These are phyloP conservation scores for Tamias sibiricus DNA, from an alignment of 2,113 vertebrate genomes.

Conservation along the genomic window DNA sequence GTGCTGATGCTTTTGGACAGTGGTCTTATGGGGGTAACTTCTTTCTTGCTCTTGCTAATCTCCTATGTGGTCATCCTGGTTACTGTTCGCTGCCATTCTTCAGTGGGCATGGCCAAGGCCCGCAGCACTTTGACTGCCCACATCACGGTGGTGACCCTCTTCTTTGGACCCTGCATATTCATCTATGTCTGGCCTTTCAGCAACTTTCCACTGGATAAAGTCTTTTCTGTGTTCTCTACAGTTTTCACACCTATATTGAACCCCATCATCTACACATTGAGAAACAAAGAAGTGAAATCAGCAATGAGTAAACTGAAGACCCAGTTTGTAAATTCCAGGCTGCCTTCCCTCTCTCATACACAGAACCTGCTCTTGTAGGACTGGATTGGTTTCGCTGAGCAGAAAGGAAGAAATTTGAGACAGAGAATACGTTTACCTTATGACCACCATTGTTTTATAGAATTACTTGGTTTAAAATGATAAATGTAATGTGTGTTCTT, in stretches of 20 bases:
- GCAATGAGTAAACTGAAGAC: slow-evolving; percentile 62
- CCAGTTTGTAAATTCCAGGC: neutral
- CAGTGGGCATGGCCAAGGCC: slow-evolving; percentile 23
- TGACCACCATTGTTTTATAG: neutral
- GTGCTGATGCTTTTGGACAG: slow-evolving; percentile 64
- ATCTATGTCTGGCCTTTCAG: slow-evolving; percentile 61
- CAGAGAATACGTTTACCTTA: neutral
- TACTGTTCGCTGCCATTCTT: neutral
- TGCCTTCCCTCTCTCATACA: neutral
- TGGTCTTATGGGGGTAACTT: slow-evolving; percentile 43
- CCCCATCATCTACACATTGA: slow-evolving; percentile 71
- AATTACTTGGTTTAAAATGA: neutral
- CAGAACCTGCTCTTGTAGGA: neutral
- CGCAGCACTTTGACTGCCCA: slow-evolving; percentile 48
- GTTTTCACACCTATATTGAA: slow-evolving; percentile 69
- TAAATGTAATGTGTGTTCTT: neutral
- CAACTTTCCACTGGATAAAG: slow-evolving; percentile 40
- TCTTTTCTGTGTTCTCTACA: slow-evolving; percentile 68
- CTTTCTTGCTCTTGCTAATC: slow-evolving; percentile 57
- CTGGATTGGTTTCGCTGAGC: neutral
- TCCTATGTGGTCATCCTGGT: slow-evolving; percentile 54
- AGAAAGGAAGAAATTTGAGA: neutral
- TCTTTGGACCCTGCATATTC: slow-evolving; percentile 61
- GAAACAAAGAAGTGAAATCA: slow-evolving; percentile 69
- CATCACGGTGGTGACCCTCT: slow-evolving; percentile 58